Conservation (phyloP, 2,113 vertebrate species). For the Sminthopsis crassicaudata region DNA sequence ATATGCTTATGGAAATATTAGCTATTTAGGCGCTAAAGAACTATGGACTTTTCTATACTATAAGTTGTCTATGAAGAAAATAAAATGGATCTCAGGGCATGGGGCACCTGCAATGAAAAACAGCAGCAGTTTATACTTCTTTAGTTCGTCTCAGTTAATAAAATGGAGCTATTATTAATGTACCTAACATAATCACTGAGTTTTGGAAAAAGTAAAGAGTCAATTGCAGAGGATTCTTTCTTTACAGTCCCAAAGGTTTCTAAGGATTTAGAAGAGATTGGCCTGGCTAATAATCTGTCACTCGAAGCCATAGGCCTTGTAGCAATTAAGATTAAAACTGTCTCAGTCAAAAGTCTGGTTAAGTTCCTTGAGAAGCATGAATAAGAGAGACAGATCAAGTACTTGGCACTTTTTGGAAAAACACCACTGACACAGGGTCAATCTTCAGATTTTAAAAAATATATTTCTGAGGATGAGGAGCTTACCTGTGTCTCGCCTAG, state of each 20-base stretch:
- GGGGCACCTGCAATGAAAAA: background rate
- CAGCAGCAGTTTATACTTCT: background rate
- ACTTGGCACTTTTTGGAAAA: background rate
- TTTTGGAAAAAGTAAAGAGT: background rate
- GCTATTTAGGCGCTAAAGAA: background rate
- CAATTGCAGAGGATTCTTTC: background rate
- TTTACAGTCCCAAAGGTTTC: background rate
- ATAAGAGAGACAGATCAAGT: background rate
- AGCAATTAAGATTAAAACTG: background rate
- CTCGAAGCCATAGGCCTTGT: background rate
- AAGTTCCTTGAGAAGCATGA: background rate
- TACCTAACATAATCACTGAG: background rate
- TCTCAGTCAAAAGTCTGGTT: background rate
- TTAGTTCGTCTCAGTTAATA: background rate
- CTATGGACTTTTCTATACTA: background rate
- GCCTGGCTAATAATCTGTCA: accelerated
- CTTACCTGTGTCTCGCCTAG: conserved; percentile 97
- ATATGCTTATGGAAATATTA: background rate
- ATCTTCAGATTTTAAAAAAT: background rate
- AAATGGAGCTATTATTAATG: background rate
- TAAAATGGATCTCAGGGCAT: background rate
- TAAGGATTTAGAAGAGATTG: background rate
- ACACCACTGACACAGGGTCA: background rate
- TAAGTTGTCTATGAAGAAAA: background rate
- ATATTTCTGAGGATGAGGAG: background rate